Base-by-base conservation (phyloP, 2,113 vertebrate genomes). In the Brachypodius melanocephalos region DNA sequence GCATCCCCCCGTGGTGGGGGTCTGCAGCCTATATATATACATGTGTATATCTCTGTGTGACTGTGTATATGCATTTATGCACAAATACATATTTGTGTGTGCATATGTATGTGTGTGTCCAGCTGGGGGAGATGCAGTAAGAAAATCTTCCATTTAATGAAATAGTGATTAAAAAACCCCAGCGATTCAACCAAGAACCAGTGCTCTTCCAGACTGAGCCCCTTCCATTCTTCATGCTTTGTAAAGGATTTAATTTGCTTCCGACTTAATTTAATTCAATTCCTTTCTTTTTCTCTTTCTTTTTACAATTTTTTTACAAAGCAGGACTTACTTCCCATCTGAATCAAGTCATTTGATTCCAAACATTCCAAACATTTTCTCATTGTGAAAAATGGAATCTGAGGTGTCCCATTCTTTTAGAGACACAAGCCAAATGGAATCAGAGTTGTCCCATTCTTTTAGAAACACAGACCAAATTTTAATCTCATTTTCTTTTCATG, bases 131-230 rank as follows among this genome's bases (percentile, higher is more conserved):
- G 69, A 42, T 40, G 63, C 59, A 89, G 85, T 75, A 92, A 91
- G 59, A 95, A 96, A 94, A 57, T 72, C 38, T 57, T 95, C 73
- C 43, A 43, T 67, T 92, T 96, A 87, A 91, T 91, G 92, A 85
- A 90, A 52, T 7, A 52, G 8, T 45, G 38, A 52, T 61, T 61
- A 97, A 90, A 63, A 93, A 95, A 88, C 29, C 40, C 29, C 40
- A 91, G 63, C 0, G 0, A 59, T 61, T 89, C 67, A 76, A 21
- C 32, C 43, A 59, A 75, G 62, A 79, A n/a, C 52, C 85, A 86
- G 32, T 63, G 38, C 69, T 90, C 46, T 76, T 91, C 57, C 72
- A 28, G 80, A 75, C 95, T 46, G 45, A 82, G 22, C 40, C 61
- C 52, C 51, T 88, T 91, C 34, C 72, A 48, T 75, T 92, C 49